Evolutionary conservation across 1,140 invertebrate genomes (phyloP).

Genomic region (Coenobita brevimanus): DNA sequence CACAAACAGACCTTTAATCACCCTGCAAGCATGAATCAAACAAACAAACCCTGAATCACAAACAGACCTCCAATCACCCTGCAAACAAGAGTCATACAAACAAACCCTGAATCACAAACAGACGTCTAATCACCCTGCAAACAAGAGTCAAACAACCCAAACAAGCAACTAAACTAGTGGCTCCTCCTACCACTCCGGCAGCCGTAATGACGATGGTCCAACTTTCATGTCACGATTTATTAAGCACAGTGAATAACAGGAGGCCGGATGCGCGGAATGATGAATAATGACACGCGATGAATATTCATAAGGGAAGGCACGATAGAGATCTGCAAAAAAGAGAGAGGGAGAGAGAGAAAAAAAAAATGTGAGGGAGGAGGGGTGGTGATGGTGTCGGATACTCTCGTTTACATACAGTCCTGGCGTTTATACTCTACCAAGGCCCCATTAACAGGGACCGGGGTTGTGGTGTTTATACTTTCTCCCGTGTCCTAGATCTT

Average conservation of each 20-base stretch:
- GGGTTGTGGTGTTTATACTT: constrained; percentile 28
- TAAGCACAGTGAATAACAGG: constrained; percentile 35
- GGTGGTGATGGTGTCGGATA: neutral
- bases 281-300: constrained; percentile 54
- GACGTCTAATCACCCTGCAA: too few species aligned
- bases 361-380: neutral
- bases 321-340: constrained; percentile 17
- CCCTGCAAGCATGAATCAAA: too few species aligned
- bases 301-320: constrained; percentile 58
- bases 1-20: too few species aligned
- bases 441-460: neutral
- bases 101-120: too few species aligned
- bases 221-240: constrained; percentile 39
- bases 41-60: too few species aligned
- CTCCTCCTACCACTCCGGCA: constrained; percentile 8
- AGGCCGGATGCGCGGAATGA: constrained; percentile 44
- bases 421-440: constrained; percentile 19
- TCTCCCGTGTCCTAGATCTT: constrained; percentile 31
- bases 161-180: too few species aligned
- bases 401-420: neutral
- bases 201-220: neutral
- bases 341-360: neutral
- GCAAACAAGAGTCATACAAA: too few species aligned
- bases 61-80: too few species aligned
- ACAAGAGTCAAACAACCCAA: too few species aligned